A percentile compares a stretch with the other conserved stretches of the same genome.
These are phyloP conservation scores for Tyrannus savana DNA, from an alignment of 2,113 vertebrate species.

Conservation along the genomic window DNA sequence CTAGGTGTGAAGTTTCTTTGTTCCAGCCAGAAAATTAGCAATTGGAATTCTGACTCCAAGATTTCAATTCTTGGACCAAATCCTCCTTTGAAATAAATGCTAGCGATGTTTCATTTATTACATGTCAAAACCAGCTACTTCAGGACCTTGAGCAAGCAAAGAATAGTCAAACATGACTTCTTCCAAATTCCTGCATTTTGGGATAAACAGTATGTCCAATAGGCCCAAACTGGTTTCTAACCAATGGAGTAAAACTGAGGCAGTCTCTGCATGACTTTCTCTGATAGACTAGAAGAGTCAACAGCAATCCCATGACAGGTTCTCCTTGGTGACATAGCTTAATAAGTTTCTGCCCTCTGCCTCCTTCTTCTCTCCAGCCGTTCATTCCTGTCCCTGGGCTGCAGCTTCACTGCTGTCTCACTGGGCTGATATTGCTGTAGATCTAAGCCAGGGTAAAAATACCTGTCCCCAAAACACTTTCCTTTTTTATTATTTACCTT, in stretches of 20 bases:
- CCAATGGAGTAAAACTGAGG: neutral
- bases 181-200: neutral
- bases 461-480: neutral
- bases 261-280: neutral
- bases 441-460: neutral
- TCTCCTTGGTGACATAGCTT: neutral
- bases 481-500: neutral
- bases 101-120: neutral
- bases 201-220: neutral
- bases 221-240: neutral
- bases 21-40: neutral
- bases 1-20: neutral
- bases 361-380: neutral
- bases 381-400: neutral
- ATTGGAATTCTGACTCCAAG: neutral
- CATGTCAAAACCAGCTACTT: accelerated
- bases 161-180: neutral
- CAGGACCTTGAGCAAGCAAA: neutral
- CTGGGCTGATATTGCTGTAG: neutral
- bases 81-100: neutral
- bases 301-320: neutral
- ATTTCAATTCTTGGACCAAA: neutral
- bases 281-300: neutral
- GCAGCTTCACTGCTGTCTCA: neutral
- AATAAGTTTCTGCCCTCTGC: neutral